Evolutionary conservation across 2,797 vertebrate genomes (phyloP).

Genomic region (Siniperca obscura): DNA sequence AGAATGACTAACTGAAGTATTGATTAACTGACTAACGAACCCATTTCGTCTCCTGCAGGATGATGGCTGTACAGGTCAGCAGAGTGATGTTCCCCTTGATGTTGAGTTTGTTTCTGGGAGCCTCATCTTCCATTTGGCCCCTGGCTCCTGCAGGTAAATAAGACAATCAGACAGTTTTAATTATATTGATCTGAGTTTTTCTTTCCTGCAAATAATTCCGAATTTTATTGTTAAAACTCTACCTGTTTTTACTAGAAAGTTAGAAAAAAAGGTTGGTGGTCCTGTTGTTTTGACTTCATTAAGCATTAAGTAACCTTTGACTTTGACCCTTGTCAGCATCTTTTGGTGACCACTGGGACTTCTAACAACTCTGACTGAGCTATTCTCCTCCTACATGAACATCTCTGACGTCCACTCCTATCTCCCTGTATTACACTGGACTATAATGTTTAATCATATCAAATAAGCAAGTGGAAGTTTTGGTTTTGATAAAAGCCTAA

Average conservation of each 20-base stretch:
- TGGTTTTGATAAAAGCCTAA: background rate
- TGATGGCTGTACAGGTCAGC: slow-evolving; percentile 42
- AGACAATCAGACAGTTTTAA: background rate
- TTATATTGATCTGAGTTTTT: too few relatives aligned
- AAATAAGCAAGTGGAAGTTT: background rate
- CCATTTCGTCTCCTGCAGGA: slow-evolving; percentile 56
- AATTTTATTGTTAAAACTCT: background rate
- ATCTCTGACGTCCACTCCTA: background rate
- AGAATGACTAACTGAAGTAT: background rate
- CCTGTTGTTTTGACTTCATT: too few relatives aligned
- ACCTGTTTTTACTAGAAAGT: background rate
- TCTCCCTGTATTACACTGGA: too few relatives aligned
- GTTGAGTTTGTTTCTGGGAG: slow-evolving; percentile 49
- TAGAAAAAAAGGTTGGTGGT: too few relatives aligned
- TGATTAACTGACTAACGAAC: background rate
- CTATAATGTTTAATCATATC: too few relatives aligned
- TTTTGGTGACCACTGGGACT: background rate
- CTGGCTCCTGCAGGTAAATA: slow-evolving; percentile 62
- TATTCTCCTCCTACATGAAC: background rate
- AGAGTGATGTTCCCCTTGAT: slow-evolving; percentile 42
- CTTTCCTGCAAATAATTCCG: background rate
- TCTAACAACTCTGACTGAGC: too few relatives aligned
- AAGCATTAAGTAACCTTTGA: background rate
- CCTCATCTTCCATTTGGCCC: slow-evolving; percentile 34
- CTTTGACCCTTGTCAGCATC: background rate